Conservation (phyloP, 2,888 invertebrate genomes). For the Ornithoptera priamus region DNA sequence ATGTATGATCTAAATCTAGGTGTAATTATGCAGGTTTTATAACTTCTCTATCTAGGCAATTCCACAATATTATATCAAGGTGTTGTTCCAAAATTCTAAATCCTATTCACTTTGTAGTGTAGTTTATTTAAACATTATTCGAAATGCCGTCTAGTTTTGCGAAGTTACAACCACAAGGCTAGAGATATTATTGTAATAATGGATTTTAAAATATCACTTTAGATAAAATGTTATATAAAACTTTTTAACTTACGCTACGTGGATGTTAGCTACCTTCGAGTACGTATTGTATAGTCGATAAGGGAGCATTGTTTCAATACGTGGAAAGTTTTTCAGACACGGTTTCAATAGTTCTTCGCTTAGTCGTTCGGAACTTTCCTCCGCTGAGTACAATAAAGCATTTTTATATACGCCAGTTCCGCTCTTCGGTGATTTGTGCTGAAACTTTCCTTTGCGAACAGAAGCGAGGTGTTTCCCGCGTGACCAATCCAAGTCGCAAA, state of each 20-base stretch:
- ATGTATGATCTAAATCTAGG: too few relatives aligned
- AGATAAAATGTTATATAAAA: background rate
- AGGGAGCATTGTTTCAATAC: constrained; percentile 7
- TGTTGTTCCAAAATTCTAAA: too few relatives aligned
- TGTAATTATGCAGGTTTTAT: too few relatives aligned
- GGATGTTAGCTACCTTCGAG: background rate
- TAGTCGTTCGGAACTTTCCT: constrained; percentile 24
- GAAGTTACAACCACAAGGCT: too few relatives aligned
- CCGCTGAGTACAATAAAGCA: constrained; percentile 25
- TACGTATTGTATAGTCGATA: background rate
- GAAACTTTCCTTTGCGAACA: constrained; percentile 23
- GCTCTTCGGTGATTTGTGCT: constrained; percentile 25
- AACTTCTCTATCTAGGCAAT: too few relatives aligned
- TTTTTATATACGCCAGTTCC: constrained; percentile 27
- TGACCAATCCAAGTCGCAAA: constrained; percentile 4
- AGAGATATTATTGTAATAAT: too few relatives aligned
- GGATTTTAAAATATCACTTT: background rate
- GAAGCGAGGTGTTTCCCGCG: background rate
- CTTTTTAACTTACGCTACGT: background rate
- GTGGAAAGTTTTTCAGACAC: constrained; percentile 25
- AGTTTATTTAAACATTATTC: too few relatives aligned
- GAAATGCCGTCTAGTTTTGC: too few relatives aligned
- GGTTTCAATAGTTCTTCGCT: constrained; percentile 16
- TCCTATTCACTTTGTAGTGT: too few relatives aligned
- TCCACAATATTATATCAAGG: too few relatives aligned